Evolutionary conservation across 2,888 invertebrate species (phyloP).

Genomic region (Lydus trimaculatus): DNA sequence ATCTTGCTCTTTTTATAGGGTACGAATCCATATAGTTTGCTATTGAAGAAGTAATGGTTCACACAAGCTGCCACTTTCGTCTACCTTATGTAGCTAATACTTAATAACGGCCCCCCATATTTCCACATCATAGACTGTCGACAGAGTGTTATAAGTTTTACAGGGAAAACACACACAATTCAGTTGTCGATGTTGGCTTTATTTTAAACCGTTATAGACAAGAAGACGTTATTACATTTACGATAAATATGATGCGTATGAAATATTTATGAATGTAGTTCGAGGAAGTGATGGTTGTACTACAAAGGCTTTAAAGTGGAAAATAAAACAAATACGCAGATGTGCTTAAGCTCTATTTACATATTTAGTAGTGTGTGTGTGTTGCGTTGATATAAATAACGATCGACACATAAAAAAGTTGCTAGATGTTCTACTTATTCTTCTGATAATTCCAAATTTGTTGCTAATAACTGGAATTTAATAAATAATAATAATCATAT

Average conservation of each 20-base stretch:
- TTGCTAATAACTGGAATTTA: background rate
- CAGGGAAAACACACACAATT: constrained; percentile 20
- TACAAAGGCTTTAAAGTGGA: too few species aligned
- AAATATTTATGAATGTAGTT: constrained; percentile 19
- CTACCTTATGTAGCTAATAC: constrained; percentile 23
- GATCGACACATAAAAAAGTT: too few species aligned
- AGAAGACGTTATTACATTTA: constrained; percentile 24
- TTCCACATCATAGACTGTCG: constrained; percentile 14
- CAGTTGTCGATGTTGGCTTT: constrained; percentile 9
- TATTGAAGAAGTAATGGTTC: constrained; percentile 29
- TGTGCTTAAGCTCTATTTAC: too few species aligned
- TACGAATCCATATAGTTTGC: constrained; percentile 47
- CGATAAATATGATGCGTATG: constrained; percentile 22
- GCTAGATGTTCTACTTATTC: too few species aligned
- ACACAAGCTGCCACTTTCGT: constrained; percentile 30
- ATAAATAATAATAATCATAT: background rate
- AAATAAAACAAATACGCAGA: too few species aligned
- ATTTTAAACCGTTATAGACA: constrained; percentile 10
- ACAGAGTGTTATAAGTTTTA: constrained; percentile 22
- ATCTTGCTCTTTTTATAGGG: constrained; percentile 53
- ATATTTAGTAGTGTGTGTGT: too few species aligned
- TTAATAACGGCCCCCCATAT: constrained; percentile 12
- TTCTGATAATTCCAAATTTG: background rate
- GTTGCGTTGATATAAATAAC: too few species aligned
- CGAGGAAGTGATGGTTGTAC: background rate